These are phyloP conservation scores for Suncus etruscus DNA, from an alignment of 2,113 vertebrate genomes.

Conservation along the genomic window DNA sequence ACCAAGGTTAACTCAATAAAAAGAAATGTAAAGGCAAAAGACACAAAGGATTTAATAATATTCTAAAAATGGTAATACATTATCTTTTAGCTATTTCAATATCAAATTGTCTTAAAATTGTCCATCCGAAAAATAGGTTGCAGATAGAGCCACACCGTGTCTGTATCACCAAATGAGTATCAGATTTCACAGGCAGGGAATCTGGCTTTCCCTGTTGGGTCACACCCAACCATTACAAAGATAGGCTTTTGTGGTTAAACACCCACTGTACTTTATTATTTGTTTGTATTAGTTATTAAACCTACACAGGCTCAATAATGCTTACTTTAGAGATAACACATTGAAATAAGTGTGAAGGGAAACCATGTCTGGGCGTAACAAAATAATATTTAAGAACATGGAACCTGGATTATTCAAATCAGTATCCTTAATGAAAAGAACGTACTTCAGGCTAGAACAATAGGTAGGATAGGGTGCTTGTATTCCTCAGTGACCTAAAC, in stretches of 20 bases:
- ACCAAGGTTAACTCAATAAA: too few species aligned
- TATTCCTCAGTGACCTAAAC: too few species aligned
- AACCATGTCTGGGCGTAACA: not conserved
- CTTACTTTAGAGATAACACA: constrained; percentile 47
- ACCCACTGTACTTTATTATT: not conserved
- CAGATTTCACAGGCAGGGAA: not conserved
- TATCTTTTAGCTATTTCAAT: too few species aligned
- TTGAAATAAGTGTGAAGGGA: not conserved
- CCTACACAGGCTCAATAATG: not conserved
- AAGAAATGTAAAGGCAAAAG: too few species aligned
- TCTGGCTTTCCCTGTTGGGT: not conserved
- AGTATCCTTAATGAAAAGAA: constrained; percentile 6
- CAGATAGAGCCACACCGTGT: not conserved
- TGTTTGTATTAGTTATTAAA: constrained; percentile 16
- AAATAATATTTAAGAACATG: constrained; percentile 17
- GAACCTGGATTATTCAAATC: not conserved
- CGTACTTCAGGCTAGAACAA: too few species aligned
- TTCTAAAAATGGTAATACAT: too few species aligned
- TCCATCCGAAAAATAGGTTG: not conserved
- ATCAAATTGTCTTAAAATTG: too few species aligned
- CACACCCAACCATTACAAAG: not conserved
- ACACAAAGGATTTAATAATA: too few species aligned
- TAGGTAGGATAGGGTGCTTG: too few species aligned
- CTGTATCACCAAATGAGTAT: not conserved
- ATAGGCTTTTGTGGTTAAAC: not conserved